phyloP scores from a whole-genome alignment of 2,113 vertebrate genomes.

The Daphoenositta chrysoptera region DNA sequence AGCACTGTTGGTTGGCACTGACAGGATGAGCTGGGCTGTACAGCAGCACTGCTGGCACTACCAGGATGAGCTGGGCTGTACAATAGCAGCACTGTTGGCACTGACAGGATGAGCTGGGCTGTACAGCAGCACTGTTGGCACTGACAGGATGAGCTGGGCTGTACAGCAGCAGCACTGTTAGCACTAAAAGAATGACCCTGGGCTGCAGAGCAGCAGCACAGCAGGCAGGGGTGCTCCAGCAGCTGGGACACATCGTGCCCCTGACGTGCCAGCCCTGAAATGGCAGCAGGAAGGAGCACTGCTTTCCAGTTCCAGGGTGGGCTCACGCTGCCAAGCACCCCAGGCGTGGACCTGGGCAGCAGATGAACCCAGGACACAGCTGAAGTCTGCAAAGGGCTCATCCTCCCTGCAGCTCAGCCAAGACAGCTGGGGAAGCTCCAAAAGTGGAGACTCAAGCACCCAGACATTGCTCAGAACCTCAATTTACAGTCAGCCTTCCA shows the following conservation, averaged over 20 bases:
- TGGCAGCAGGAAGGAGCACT: neutral
- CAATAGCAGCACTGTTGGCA: too few relatives aligned
- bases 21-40: too few relatives aligned
- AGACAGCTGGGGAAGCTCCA: neutral
- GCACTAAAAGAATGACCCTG: too few relatives aligned
- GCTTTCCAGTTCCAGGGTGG: neutral
- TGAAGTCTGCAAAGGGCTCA: neutral
- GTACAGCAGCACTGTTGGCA: too few relatives aligned
- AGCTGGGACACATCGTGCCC: neutral
- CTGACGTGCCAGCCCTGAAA: neutral
- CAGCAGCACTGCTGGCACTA: too few relatives aligned
- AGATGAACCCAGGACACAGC: neutral
- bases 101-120: too few relatives aligned
- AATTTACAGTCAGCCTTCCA: neutral
- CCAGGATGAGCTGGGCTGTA: too few relatives aligned
- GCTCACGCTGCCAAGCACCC: neutral
- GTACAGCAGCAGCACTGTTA: too few relatives aligned
- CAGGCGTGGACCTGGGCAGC: accelerated
- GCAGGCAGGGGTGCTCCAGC: accelerated
- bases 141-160: too few relatives aligned
- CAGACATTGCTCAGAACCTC: neutral
- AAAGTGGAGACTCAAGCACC: neutral
- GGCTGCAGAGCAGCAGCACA: neutral
- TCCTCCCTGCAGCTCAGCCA: neutral
- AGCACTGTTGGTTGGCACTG: too few relatives aligned